A percentile compares a stretch with the other conserved stretches of the same genome.
Evolutionary conservation across 2,797 vertebrate species (phyloP).

Genomic region (Adelosebastes latens): DNA sequence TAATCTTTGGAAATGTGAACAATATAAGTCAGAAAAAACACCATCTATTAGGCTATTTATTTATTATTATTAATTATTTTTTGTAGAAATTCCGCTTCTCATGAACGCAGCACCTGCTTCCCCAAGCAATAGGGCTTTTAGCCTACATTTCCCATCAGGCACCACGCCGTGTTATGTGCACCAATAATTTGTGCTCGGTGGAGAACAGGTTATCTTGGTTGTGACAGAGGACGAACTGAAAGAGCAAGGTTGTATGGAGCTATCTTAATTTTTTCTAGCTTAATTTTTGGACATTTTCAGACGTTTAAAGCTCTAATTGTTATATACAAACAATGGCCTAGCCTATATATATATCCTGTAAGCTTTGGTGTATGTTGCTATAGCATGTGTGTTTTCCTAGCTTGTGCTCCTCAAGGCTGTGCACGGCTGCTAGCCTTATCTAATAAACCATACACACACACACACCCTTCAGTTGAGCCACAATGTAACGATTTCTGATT

Average conservation of each 20-base stretch:
- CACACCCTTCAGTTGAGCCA: not conserved
- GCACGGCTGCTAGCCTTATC: conserved; percentile 49
- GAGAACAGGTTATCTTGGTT: not conserved
- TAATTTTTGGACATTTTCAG: accelerated
- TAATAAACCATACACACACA: conserved; percentile 21
- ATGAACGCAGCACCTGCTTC: not conserved
- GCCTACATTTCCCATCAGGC: conserved; percentile 68
- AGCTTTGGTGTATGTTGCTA: not conserved
- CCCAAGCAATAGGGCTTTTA: not conserved
- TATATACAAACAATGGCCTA: accelerated
- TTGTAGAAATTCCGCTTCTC: not conserved
- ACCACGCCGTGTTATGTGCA: not conserved
- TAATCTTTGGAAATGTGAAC: not conserved
- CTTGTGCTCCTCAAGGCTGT: not conserved
- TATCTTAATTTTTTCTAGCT: not conserved
- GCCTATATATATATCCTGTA: not conserved
- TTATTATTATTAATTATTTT: too few relatives aligned
- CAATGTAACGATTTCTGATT: not conserved
- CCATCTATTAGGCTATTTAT: not conserved
- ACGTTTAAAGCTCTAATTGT: not conserved
- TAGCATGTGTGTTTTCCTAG: not conserved
- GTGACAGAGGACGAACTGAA: conserved; percentile 58
- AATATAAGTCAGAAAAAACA: not conserved
- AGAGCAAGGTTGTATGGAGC: conserved; percentile 47
- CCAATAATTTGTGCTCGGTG: conserved; percentile 47